Evolutionary conservation across 2,888 invertebrate species (phyloP).

Genomic region (Ennomos erosarius): DNA sequence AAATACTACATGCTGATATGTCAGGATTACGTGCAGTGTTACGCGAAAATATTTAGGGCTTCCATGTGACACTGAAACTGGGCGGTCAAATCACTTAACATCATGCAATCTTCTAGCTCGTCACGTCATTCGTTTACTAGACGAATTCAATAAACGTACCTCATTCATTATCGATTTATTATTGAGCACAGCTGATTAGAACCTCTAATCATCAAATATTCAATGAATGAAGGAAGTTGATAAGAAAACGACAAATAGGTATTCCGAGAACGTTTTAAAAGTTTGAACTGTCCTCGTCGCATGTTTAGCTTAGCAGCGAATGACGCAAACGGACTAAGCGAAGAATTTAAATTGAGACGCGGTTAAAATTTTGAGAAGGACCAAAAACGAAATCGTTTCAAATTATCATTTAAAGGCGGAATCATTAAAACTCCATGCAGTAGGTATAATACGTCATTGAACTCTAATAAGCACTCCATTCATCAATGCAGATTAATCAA

Average conservation of each 20-base stretch:
- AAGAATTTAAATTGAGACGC: slow-evolving; percentile 16
- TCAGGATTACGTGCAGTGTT: too few species aligned
- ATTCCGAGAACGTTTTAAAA: slow-evolving; percentile 15
- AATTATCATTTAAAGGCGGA: slow-evolving; percentile 2
- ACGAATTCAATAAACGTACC: not conserved
- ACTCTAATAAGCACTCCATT: not conserved
- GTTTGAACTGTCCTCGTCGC: slow-evolving; percentile 14
- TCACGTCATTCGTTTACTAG: too few species aligned
- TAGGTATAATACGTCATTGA: too few species aligned
- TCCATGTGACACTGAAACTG: too few species aligned
- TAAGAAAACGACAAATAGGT: slow-evolving; percentile 10
- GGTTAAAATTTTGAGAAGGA: slow-evolving; percentile 6
- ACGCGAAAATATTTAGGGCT: too few species aligned
- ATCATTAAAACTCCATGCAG: slow-evolving; percentile 7
- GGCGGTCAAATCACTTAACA: too few species aligned
- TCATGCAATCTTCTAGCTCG: too few species aligned
- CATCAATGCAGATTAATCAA: not conserved
- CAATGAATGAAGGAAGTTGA: slow-evolving; percentile 9
- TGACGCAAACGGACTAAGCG: slow-evolving; percentile 19
- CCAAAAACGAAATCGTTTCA: slow-evolving; percentile 9
- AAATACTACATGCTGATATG: too few species aligned
- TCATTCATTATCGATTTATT: slow-evolving; percentile 2
- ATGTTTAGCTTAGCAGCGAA: slow-evolving; percentile 20
- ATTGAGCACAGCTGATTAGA: slow-evolving; percentile 8
- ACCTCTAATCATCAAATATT: not conserved